phyloP scores from a whole-genome alignment of 2,113 vertebrate species.

The Brienomyrus brachyistius region DNA sequence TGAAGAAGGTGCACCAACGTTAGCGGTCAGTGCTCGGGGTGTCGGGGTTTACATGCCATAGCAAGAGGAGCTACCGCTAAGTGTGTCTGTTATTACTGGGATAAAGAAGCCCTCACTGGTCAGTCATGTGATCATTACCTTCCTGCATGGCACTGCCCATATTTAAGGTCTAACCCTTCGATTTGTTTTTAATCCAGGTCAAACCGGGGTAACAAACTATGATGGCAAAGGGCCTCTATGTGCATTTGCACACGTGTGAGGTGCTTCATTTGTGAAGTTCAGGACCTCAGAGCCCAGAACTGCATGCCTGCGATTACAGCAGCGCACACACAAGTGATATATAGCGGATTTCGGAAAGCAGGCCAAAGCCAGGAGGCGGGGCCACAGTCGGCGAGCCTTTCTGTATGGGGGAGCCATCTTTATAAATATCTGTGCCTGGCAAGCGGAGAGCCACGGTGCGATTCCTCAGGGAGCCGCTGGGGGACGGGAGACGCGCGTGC shows the following conservation, averaged over 20 bases:
- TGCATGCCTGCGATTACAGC: neutral
- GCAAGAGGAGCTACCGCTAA: conserved; percentile 17
- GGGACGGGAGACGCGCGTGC: neutral
- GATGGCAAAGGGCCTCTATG: neutral
- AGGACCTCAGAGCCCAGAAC: conserved; percentile 15
- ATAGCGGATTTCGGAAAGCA: conserved; percentile 48
- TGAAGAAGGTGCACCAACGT: neutral
- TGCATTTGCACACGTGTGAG: conserved; percentile 7
- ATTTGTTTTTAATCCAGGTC: neutral
- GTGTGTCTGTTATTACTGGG: conserved; percentile 27
- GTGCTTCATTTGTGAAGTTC: neutral
- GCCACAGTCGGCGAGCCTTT: too few species aligned
- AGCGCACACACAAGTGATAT: conserved; percentile 29
- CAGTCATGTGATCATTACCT: conserved; percentile 26
- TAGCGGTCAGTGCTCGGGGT: neutral
- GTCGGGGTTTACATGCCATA: neutral
- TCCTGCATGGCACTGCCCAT: conserved; percentile 19
- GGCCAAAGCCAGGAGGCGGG: conserved; percentile 32
- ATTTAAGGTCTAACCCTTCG: neutral
- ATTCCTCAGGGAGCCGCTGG: neutral
- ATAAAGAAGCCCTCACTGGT: conserved; percentile 33
- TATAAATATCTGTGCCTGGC: neutral
- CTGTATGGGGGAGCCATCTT: neutral
- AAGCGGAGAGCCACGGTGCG: neutral
- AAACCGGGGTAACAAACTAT: neutral